phyloP scores from a whole-genome alignment of 2,113 vertebrate genomes.

The Lipophrys pholis region DNA sequence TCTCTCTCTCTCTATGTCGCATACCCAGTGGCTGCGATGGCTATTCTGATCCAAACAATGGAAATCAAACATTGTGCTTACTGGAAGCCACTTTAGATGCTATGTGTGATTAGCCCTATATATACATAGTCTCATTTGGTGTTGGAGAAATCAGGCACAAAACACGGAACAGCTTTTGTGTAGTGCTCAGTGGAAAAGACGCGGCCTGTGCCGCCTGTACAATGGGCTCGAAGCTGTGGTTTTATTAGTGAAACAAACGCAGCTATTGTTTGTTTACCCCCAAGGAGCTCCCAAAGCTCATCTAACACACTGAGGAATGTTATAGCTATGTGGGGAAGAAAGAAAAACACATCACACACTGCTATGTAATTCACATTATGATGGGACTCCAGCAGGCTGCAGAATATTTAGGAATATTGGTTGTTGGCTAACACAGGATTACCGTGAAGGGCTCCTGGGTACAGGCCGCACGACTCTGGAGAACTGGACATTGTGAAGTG shows the following conservation, averaged over 20 bases:
- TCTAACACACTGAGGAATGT: conserved; percentile 48
- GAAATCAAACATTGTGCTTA: conserved; percentile 78
- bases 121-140: conserved; percentile 69
- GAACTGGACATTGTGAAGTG: neutral
- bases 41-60: conserved; percentile 84
- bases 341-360: conserved; percentile 2
- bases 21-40: conserved; percentile 58
- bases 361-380: conserved; percentile 10
- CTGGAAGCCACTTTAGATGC: conserved; percentile 83
- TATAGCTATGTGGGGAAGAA: conserved; percentile 43
- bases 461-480: neutral
- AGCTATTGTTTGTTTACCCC: conserved; percentile 70
- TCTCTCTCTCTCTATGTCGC: conserved; percentile 51
- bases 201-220: conserved; percentile 62
- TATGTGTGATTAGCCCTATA: conserved; percentile 78
- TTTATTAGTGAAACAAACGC: conserved; percentile 74
- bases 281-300: conserved; percentile 57
- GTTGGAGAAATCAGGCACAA: conserved; percentile 75
- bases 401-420: conserved; percentile 2
- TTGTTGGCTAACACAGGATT: conserved; percentile 4
- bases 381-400: neutral
- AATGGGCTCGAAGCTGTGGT: conserved; percentile 61
- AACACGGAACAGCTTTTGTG: conserved; percentile 84
- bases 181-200: conserved; percentile 59
- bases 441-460: neutral